These are phyloP conservation scores for Diuraphis noxia DNA, from an alignment of 1,140 invertebrate genomes.

Conservation along the genomic window DNA sequence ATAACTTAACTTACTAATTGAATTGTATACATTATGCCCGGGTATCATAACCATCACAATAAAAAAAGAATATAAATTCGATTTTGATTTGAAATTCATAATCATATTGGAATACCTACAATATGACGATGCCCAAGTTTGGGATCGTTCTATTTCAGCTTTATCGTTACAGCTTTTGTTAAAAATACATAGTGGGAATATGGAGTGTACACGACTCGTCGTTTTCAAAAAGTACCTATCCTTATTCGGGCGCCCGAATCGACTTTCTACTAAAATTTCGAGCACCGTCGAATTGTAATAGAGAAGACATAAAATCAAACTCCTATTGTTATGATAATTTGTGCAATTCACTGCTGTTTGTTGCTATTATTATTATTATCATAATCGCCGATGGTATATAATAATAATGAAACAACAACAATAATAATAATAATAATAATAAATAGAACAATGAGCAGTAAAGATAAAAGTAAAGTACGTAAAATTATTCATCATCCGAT, in stretches of 20 bases:
- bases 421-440: background rate
- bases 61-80: background rate
- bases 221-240: background rate
- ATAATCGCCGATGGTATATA: background rate
- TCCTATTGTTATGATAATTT: conserved; percentile 35
- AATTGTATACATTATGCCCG: background rate
- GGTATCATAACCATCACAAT: background rate
- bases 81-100: background rate
- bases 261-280: conserved; percentile 11
- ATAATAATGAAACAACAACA: background rate
- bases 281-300: background rate
- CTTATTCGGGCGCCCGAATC: background rate
- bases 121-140: background rate
- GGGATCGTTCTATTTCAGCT: background rate
- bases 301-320: conserved; percentile 16
- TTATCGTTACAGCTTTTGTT: conserved; percentile 2
- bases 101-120: too few relatives aligned
- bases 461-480: background rate
- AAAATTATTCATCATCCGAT: background rate
- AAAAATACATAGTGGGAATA: background rate
- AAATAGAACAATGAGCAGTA: background rate
- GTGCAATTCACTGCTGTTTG: background rate
- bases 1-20: background rate
- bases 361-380: background rate
- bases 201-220: background rate